Evolutionary conservation across 2,888 invertebrate genomes (phyloP).

Genomic region (Lycia hirtaria): DNA sequence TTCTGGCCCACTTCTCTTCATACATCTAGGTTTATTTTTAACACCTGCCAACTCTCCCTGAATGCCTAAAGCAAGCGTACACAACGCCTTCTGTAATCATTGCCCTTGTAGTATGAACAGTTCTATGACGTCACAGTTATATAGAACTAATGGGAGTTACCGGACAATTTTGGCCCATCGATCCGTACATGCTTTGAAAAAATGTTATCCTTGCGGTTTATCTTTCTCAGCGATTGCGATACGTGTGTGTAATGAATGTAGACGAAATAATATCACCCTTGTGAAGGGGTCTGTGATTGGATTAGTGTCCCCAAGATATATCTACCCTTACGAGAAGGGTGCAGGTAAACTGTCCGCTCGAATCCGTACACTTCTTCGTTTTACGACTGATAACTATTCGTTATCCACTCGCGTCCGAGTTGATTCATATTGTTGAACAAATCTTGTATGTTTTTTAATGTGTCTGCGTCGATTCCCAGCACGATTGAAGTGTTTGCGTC

Average conservation of each 20-base stretch:
- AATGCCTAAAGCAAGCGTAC: no score
- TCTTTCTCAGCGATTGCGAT: not conserved
- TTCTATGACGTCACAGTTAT: no score
- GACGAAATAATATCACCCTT: slow-evolving; percentile 40
- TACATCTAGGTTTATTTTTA: no score
- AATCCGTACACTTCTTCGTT: slow-evolving; percentile 15
- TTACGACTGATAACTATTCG: slow-evolving; percentile 1
- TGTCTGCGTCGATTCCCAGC: slow-evolving; percentile 6
- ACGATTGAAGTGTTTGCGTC: slow-evolving; percentile 20
- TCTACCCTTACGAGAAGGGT: slow-evolving; percentile 48
- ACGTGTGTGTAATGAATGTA: slow-evolving; percentile 13
- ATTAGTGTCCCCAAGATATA: slow-evolving; percentile 67
- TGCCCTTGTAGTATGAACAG: no score
- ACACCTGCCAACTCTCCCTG: no score
- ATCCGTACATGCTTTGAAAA: no score
- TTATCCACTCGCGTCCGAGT: not conserved
- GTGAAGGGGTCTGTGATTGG: slow-evolving; percentile 64
- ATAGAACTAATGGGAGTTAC: no score
- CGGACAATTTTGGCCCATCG: no score
- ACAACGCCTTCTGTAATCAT: no score
- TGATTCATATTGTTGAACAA: slow-evolving; percentile 5
- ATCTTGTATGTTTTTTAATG: slow-evolving; percentile 12
- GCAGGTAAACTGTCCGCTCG: slow-evolving; percentile 43
- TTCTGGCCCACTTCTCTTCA: no score
- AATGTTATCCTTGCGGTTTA: not conserved